Evolutionary conservation across 1,140 invertebrate species (phyloP), one percentile per base, ranked within the genome.

Genomic region (Ladona fulva): DNA sequence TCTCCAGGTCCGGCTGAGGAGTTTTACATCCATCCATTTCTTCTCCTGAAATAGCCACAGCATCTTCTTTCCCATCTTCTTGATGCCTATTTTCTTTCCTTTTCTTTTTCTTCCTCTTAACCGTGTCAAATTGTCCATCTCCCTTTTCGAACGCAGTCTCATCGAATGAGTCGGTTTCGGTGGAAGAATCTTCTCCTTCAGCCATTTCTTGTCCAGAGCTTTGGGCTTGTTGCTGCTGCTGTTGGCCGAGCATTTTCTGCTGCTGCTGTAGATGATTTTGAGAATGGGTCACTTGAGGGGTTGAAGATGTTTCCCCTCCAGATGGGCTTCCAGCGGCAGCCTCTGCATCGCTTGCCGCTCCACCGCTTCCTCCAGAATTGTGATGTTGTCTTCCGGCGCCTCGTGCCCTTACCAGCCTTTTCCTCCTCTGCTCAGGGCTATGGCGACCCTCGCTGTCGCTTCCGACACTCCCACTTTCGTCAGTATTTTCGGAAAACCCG

Each of bases 341-440:
- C 74, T 42, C 25, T 11, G 74, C 24, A n/a, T 74, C 59, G 87
- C 85, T 78, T 86, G 86, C 10, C 83, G 81, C 77, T 87, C 87
- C 52, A 85, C 83, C 73, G 14, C 52, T 66, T 22, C 52, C 52
- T 3, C 52, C 52, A 12, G 52, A 66, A 12, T 66, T 66, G n/a
- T 66, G 52, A 22, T 66, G 52, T 12, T 66, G 94, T 84, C 93
- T 85, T 0, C 92, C 92, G 0, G 92, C 93, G 1, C 93, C 94
- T 74, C 94, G 86, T 3, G 93, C 92, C 19, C 93, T 86, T 0
- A 94, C 92, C 24, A 95, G 82, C 24, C 92, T 87, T 81, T 95
- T 95, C 78, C 93, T 87, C 5, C 93, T 85, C 82, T 95, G 94
- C 82, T 95, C 94, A 0, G 94, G 94, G 85, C 93, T 95, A 0